Evolutionary conservation across 2,113 vertebrate genomes (phyloP).

Genomic region (Ploceus nigricollis): DNA sequence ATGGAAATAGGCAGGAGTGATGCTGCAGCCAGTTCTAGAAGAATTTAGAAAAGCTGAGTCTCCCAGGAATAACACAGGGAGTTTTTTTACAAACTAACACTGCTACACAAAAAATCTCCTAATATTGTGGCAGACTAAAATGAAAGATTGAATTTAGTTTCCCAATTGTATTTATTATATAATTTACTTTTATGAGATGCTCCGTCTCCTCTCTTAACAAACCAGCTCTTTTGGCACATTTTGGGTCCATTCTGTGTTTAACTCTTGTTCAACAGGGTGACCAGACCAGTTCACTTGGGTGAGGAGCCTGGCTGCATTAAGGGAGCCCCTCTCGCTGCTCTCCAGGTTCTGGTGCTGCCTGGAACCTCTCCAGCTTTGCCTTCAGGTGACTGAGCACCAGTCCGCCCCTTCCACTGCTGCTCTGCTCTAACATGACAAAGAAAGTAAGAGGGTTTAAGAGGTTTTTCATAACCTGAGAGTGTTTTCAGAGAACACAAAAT

Average conservation of each 20-base stretch:
- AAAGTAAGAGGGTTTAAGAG: not conserved
- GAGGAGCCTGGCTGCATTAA: not conserved
- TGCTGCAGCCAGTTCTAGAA: not conserved
- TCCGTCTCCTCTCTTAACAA: not conserved
- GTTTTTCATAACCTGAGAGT: not conserved
- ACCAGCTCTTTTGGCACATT: not conserved
- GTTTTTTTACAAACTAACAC: not conserved
- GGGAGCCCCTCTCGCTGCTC: not conserved
- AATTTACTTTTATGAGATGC: not conserved
- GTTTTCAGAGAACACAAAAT: not conserved
- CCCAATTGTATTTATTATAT: not conserved
- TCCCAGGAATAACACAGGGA: not conserved
- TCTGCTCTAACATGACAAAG: rapidly evolving
- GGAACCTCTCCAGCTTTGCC: not conserved
- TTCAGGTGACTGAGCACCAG: rapidly evolving
- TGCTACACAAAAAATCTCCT: not conserved
- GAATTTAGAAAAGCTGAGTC: not conserved
- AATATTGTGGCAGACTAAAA: not conserved
- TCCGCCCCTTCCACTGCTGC: not conserved
- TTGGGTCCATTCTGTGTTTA: not conserved
- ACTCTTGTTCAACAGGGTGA: not conserved
- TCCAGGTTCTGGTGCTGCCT: not conserved
- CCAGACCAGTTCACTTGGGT: not conserved
- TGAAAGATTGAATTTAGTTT: not conserved
- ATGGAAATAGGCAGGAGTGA: not conserved